phyloP scores from a whole-genome alignment of 2,113 vertebrate genomes.

The Mirza zaza region DNA sequence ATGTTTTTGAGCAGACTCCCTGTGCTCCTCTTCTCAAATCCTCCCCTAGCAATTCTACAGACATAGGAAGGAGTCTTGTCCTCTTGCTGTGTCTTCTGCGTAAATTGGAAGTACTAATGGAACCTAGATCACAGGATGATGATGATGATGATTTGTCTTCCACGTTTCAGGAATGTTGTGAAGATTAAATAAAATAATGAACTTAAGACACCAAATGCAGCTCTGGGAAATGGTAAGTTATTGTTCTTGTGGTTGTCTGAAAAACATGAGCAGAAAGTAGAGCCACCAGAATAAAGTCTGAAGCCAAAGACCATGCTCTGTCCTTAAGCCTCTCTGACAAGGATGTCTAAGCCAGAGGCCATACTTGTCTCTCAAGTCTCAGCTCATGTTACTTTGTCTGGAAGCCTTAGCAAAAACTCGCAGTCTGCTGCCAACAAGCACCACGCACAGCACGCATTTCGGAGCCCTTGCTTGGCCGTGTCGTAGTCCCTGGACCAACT shows the following conservation, averaged over 20 bases:
- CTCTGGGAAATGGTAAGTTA: neutral
- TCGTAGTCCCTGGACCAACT: neutral
- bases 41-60: neutral
- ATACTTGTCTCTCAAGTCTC: neutral
- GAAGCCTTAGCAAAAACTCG: neutral
- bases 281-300: neutral
- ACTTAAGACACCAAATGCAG: neutral
- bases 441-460: neutral
- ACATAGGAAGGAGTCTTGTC: neutral
- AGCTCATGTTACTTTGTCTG: neutral
- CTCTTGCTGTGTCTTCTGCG: neutral
- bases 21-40: neutral
- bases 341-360: neutral
- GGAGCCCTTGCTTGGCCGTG: neutral
- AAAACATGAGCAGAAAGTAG: neutral
- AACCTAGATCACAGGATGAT: neutral
- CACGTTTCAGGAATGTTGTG: no score
- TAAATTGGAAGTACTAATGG: neutral
- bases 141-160: no score
- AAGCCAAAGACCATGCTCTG: neutral
- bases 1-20: no score
- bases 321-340: neutral
- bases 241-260: neutral
- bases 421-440: neutral
- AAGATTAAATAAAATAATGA: neutral